Evolutionary conservation across 1,140 invertebrate genomes (phyloP).

Genomic region (Atta cephalotes): DNA sequence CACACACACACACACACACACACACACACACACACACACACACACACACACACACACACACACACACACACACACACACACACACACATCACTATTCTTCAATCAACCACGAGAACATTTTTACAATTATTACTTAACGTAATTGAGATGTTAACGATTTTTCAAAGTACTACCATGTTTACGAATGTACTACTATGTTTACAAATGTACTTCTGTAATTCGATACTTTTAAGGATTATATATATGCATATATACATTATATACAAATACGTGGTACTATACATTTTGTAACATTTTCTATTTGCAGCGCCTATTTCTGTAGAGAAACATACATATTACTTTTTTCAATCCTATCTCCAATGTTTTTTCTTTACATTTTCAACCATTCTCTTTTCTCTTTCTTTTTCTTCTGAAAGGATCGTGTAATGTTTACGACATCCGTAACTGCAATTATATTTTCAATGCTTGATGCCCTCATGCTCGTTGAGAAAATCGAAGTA

Average conservation of each 20-base stretch:
- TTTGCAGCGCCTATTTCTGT: conserved; percentile 66
- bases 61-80: background rate
- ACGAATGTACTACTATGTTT: conserved; percentile 73
- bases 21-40: too few species aligned
- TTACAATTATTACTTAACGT: conserved; percentile 59
- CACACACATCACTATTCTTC: conserved; percentile 10
- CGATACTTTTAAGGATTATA: conserved; percentile 75
- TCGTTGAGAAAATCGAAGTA: background rate
- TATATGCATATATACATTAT: conserved; percentile 40
- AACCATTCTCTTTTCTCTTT: conserved; percentile 25
- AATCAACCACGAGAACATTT: conserved; percentile 29
- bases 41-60: too few species aligned
- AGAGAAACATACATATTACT: conserved; percentile 54
- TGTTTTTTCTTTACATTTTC: conserved; percentile 37
- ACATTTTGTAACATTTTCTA: conserved; percentile 66
- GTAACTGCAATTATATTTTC: conserved; percentile 26
- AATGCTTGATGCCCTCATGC: background rate
- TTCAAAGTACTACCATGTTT: conserved; percentile 70
- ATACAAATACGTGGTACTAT: conserved; percentile 50
- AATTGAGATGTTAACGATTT: conserved; percentile 72
- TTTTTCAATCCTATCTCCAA: conserved; percentile 28
- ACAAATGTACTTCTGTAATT: conserved; percentile 77
- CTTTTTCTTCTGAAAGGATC: conserved; percentile 2
- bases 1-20: too few species aligned
- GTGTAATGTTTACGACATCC: background rate